Percentiles rank a stretch among this genome's conserved stretches.
These are phyloP conservation scores for Nilaparvata lugens DNA, from an alignment of 1,140 invertebrate genomes.

Conservation along the genomic window DNA sequence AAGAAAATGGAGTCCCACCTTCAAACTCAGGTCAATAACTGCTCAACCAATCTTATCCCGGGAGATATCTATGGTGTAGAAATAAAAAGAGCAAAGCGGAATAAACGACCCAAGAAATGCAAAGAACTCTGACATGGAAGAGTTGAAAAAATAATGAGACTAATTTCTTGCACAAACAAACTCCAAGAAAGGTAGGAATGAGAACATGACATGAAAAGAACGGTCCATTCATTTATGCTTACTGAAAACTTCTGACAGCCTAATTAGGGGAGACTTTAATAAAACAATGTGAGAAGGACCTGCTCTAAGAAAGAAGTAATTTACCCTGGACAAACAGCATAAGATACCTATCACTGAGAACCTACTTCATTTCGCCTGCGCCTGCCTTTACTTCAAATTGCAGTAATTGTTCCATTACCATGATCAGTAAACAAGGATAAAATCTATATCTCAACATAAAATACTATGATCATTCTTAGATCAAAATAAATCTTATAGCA, in stretches of 20 bases:
- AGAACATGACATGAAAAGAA: background rate
- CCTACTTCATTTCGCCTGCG: background rate
- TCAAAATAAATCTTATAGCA: too few relatives aligned
- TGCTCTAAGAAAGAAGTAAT: background rate
- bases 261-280: background rate
- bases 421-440: too few relatives aligned
- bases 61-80: too few relatives aligned
- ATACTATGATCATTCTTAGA: too few relatives aligned
- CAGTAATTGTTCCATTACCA: too few relatives aligned
- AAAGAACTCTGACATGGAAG: background rate
- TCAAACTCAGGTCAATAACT: too few relatives aligned
- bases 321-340: background rate
- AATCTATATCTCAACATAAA: too few relatives aligned
- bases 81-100: too few relatives aligned
- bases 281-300: background rate
- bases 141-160: conserved; percentile 2
- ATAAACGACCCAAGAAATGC: too few relatives aligned
- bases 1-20: too few relatives aligned
- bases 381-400: background rate
- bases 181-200: too few relatives aligned
- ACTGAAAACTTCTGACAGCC: conserved; percentile 1
- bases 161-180: conserved; percentile 2
- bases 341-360: background rate
- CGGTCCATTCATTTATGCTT: background rate
- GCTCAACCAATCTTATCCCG: too few relatives aligned